These are phyloP conservation scores for Neotragus pygmaeus DNA, from an alignment of 2,113 vertebrate species.

Conservation along the genomic window DNA sequence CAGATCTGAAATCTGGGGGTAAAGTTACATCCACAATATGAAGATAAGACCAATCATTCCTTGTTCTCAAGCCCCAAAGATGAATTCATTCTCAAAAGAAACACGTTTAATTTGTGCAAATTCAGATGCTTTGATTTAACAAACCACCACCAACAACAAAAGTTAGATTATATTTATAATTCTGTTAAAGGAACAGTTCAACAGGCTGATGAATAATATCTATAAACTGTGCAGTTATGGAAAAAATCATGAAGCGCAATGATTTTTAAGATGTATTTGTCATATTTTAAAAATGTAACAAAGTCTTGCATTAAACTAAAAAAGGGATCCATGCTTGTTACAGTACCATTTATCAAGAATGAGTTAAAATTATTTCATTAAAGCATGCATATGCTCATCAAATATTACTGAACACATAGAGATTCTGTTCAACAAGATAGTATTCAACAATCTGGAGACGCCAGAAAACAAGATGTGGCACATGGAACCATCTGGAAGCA, in stretches of 20 bases:
- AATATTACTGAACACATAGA: background rate
- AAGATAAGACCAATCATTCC: background rate
- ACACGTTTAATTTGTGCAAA: background rate
- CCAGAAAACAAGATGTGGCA: background rate
- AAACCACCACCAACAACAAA: background rate
- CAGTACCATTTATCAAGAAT: background rate
- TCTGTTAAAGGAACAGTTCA: background rate
- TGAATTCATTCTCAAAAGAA: background rate
- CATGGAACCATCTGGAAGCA: background rate
- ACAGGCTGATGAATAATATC: background rate
- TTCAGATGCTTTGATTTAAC: background rate
- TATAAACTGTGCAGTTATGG: background rate
- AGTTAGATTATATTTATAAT: background rate
- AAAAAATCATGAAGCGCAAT: background rate
- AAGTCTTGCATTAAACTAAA: background rate
- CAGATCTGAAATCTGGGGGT: background rate
- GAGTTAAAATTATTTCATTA: background rate
- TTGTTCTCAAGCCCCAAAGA: background rate
- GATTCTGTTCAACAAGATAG: background rate
- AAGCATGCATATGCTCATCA: background rate
- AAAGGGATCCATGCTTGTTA: background rate
- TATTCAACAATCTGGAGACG: background rate
- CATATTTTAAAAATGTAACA: background rate
- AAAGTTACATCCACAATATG: background rate
- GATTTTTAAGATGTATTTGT: background rate